Conservation (phyloP, 2,888 invertebrate genomes). For the Dione vanillae region DNA sequence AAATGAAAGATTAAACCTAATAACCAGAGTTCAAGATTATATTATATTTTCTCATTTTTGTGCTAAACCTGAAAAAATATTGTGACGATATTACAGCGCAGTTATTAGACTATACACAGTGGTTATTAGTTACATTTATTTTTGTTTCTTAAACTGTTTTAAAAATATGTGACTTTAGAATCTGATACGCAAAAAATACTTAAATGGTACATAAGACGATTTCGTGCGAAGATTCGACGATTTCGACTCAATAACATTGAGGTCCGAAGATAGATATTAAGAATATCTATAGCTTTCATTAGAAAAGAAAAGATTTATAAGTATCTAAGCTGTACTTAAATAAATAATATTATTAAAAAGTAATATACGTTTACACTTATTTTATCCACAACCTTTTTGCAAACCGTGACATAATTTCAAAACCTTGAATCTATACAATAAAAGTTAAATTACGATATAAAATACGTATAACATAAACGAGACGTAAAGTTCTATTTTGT, state of each 20-base stretch:
- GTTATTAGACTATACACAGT: not conserved
- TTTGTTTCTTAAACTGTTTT: no score
- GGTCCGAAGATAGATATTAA: not conserved
- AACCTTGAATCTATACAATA: slow-evolving; percentile 1
- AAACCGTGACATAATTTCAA: not conserved
- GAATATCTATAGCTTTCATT: not conserved
- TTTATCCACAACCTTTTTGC: not conserved
- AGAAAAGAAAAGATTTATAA: no score
- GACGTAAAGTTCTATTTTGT: not conserved
- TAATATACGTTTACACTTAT: not conserved
- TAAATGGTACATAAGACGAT: not conserved
- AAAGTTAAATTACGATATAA: not conserved
- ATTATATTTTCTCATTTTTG: not conserved
- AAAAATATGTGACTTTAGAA: no score
- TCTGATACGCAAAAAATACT: no score
- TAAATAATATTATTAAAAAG: no score
- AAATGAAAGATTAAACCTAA: no score
- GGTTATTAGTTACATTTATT: not conserved
- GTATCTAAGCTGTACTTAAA: no score
- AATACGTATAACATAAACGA: not conserved
- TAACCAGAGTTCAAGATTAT: no score
- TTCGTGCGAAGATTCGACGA: no score
- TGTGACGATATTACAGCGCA: not conserved
- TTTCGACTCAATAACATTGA: not conserved
- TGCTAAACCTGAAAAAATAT: not conserved